Percentiles rank a stretch among this genome's conserved stretches.
Conservation (phyloP, 2,888 invertebrate species). For the Drosophila subquinaria region DNA sequence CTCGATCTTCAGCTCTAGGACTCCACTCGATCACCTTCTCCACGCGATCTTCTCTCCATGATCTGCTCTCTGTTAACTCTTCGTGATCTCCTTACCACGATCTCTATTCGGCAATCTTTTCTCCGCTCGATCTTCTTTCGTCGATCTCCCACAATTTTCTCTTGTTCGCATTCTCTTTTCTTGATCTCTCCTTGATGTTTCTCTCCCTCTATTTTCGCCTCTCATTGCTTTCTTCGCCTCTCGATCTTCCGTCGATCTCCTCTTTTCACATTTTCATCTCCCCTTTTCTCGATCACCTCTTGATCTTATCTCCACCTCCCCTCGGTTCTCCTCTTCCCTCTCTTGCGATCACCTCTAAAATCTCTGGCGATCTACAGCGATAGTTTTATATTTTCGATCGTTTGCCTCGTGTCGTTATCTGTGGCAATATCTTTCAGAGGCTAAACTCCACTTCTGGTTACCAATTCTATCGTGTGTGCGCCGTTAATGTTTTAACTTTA, state of each 20-base stretch:
- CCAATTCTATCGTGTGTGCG: slow-evolving; percentile 56
- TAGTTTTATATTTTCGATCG: slow-evolving; percentile 38
- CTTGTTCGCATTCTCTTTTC: background rate
- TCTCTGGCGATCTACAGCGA: slow-evolving; percentile 30
- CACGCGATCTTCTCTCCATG: background rate
- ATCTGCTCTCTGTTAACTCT: background rate
- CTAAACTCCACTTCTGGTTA: slow-evolving; percentile 52
- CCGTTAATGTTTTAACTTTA: slow-evolving; percentile 56
- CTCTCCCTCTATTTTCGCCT: background rate
- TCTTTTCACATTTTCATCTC: background rate
- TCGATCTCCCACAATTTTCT: background rate
- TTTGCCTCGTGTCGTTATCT: slow-evolving; percentile 56
- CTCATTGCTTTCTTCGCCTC: background rate
- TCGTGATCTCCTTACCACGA: background rate
- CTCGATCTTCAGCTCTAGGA: background rate
- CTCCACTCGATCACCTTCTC: background rate
- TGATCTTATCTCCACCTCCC: background rate
- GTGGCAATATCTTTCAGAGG: slow-evolving; percentile 47
- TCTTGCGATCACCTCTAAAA: background rate
- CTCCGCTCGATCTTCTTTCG: background rate
- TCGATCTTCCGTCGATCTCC: background rate
- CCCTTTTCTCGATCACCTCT: background rate
- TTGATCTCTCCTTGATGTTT: background rate
- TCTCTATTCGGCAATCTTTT: background rate
- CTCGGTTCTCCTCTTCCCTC: background rate